A percentile compares a stretch with the other conserved stretches of the same genome.
Conservation (phyloP, 2,797 vertebrate genomes). For the Odontamblyopus lacepedii region DNA sequence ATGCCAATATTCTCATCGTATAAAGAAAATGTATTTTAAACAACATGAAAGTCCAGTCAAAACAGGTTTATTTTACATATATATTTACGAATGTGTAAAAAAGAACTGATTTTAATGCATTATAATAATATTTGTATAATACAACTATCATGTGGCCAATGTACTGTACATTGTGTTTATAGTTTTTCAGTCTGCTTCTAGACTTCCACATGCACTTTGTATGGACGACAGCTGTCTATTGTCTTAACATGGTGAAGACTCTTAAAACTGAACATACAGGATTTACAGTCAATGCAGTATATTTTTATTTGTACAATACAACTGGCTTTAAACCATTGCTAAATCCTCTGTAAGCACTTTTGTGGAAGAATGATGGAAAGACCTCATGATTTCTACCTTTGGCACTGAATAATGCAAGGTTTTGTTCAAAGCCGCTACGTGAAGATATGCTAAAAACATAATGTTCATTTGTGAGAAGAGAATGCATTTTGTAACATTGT, state of each 20-base stretch:
- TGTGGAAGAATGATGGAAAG: constrained; percentile 36
- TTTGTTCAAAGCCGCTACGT: constrained; percentile 47
- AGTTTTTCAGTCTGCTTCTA: constrained; percentile 62
- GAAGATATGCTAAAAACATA: constrained; percentile 52
- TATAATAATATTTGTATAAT: constrained; percentile 61
- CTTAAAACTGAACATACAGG: constrained; percentile 54
- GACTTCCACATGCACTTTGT: constrained; percentile 74
- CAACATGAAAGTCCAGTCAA: constrained; percentile 32
- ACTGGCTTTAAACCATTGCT: constrained; percentile 60
- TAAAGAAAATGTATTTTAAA: constrained; percentile 18
- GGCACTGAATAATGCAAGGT: constrained; percentile 54
- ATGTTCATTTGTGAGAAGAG: constrained; percentile 53
- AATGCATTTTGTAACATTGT: constrained; percentile 62
- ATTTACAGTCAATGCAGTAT: constrained; percentile 22
- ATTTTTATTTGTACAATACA: constrained; percentile 58
- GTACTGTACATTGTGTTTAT: constrained; percentile 66
- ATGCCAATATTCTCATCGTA: constrained; percentile 33
- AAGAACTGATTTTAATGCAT: constrained; percentile 62
- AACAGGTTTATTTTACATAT: constrained; percentile 50
- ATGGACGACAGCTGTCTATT: constrained; percentile 62
- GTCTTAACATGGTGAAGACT: constrained; percentile 66
- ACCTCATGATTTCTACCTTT: constrained; percentile 54
- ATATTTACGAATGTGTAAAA: constrained; percentile 56
- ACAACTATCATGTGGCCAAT: constrained; percentile 68
- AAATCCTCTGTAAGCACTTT: constrained; percentile 64